phyloP scores from a whole-genome alignment of 2,113 vertebrate genomes.

The Corythornis cristatus region DNA sequence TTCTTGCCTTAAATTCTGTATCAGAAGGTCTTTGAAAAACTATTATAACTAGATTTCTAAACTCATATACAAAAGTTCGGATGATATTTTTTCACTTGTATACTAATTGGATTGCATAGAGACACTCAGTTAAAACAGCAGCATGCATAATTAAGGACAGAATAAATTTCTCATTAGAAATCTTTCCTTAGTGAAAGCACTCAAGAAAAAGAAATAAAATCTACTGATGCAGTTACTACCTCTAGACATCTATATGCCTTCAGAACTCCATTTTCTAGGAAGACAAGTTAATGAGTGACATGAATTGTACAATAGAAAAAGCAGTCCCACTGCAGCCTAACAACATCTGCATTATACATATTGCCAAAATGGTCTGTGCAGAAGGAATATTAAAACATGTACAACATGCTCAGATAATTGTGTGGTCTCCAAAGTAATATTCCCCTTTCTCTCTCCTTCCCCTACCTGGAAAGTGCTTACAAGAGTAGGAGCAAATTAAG shows the following conservation, averaged over 20 bases:
- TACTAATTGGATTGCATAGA: neutral
- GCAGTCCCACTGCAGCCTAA: neutral
- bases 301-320: conserved; percentile 4
- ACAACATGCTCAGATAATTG: neutral
- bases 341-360: neutral
- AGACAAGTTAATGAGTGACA: neutral
- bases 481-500: neutral
- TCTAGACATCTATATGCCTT: neutral
- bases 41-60: neutral
- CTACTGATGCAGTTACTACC: neutral
- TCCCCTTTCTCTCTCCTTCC: neutral
- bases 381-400: neutral
- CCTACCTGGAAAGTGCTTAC: neutral
- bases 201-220: conserved; percentile 38
- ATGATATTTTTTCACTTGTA: neutral
- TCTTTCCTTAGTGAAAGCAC: neutral
- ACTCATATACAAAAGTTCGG: neutral
- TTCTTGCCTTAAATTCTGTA: neutral
- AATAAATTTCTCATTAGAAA: conserved; percentile 33
- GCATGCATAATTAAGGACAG: neutral
- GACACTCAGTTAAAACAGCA: neutral
- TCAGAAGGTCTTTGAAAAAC: neutral
- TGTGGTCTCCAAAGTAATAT: neutral
- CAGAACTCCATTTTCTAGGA: conserved; percentile 6
- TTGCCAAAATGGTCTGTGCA: neutral